Conservation (phyloP, 2,888 invertebrate genomes). For the Aporophyla nigra region DNA sequence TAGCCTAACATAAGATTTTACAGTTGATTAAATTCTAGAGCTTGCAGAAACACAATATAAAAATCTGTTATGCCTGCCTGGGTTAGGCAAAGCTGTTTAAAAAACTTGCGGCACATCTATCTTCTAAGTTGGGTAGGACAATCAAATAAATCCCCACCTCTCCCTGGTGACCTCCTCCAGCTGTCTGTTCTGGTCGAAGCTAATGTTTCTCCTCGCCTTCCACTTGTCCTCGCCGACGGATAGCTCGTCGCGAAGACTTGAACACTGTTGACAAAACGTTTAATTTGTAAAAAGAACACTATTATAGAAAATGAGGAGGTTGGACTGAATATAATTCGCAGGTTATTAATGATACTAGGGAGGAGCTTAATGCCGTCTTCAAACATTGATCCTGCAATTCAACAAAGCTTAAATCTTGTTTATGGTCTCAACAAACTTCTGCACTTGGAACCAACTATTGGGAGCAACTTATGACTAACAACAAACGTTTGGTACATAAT, state of each 20-base stretch:
- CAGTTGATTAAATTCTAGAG: background rate
- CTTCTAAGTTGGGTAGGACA: background rate
- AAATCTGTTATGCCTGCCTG: background rate
- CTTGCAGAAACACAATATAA: background rate
- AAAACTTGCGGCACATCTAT: background rate
- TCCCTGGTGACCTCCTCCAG: slow-evolving; percentile 91
- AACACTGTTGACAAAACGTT: slow-evolving; percentile 75
- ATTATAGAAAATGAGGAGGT: background rate
- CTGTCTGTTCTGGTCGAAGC: slow-evolving; percentile 90
- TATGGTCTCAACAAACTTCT: too few species aligned
- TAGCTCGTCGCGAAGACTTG: slow-evolving; percentile 85
- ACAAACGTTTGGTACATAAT: background rate
- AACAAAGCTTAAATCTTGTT: background rate
- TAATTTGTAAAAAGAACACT: background rate
- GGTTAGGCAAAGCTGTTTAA: background rate
- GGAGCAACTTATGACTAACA: background rate
- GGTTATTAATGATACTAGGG: background rate
- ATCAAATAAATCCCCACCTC: slow-evolving; percentile 84
- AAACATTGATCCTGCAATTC: background rate
- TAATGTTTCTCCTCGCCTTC: slow-evolving; percentile 85
- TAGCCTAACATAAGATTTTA: background rate
- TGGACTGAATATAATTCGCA: background rate
- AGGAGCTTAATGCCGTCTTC: background rate
- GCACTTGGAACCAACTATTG: too few species aligned
- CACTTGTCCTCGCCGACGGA: slow-evolving; percentile 87